phyloP scores from a whole-genome alignment of 92 coral and sea anemone species.

The Paragorgia papillata region DNA sequence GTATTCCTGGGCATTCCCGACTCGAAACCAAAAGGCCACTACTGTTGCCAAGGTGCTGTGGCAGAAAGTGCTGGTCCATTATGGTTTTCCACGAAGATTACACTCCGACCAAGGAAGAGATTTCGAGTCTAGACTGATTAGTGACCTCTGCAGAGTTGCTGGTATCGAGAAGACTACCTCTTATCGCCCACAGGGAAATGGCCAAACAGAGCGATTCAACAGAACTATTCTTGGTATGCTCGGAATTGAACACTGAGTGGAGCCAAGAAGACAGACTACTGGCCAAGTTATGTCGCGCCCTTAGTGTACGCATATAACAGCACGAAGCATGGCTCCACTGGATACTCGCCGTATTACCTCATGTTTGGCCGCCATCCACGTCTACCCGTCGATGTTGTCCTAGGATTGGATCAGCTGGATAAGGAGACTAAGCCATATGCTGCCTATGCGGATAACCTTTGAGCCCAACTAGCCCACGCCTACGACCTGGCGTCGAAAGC shows the following conservation, averaged over 20 bases:
- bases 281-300: constrained; percentile 49
- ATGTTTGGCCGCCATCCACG: constrained; percentile 47
- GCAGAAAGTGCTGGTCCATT: constrained; percentile 49
- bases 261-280: constrained; percentile 54
- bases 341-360: constrained; percentile 34
- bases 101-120: constrained; percentile 53
- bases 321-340: constrained; percentile 48
- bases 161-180: constrained; percentile 43
- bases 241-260: constrained; percentile 41
- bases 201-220: constrained; percentile 46
- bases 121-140: constrained; percentile 44
- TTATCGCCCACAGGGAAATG: constrained; percentile 56
- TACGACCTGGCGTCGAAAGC: constrained; percentile 23
- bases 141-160: constrained; percentile 44
- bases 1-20: constrained; percentile 57
- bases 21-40: constrained; percentile 50
- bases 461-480: constrained; percentile 24
- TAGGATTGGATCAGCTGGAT: constrained; percentile 10
- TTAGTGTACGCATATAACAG: constrained; percentile 56
- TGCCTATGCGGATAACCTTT: constrained; percentile 30
- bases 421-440: constrained; percentile 12
- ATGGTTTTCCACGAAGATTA: constrained; percentile 43
- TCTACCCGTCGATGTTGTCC: constrained; percentile 16
- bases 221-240: constrained; percentile 45
- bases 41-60: constrained; percentile 53